Conservation (phyloP, 1,140 invertebrate species). For the Pseudoatta argentina region DNA sequence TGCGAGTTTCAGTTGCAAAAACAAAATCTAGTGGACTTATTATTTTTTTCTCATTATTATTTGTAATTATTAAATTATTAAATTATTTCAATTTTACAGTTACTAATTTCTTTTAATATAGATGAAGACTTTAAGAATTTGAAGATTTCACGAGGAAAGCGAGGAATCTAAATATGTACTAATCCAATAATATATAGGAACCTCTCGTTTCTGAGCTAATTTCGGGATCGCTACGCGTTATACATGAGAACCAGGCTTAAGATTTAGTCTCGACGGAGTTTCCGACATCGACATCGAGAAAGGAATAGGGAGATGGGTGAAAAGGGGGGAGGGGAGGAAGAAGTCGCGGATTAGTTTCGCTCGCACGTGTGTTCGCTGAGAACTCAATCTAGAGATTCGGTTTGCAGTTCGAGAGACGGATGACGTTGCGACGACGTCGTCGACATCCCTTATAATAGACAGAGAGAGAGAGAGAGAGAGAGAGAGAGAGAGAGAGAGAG, state of each 20-base stretch:
- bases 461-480: too few relatives aligned
- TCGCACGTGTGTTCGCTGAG: slow-evolving; percentile 77
- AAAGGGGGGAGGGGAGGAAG: slow-evolving; percentile 20
- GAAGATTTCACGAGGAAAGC: slow-evolving; percentile 10
- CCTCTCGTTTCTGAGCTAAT: slow-evolving; percentile 55
- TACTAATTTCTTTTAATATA: not conserved
- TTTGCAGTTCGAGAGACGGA: slow-evolving; percentile 75
- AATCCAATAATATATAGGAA: slow-evolving; percentile 49
- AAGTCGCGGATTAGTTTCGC: slow-evolving; percentile 77
- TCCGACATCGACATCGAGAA: slow-evolving; percentile 53
- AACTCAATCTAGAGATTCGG: slow-evolving; percentile 82
- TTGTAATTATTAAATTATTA: not conserved
- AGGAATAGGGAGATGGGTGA: slow-evolving; percentile 50
- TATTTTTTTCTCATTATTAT: not conserved
- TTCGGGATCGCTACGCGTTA: slow-evolving; percentile 66
- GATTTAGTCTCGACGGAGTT: slow-evolving; percentile 72
- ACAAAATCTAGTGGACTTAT: too few relatives aligned
- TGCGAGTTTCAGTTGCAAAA: not conserved
- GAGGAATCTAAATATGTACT: slow-evolving; percentile 36
- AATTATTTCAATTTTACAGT: not conserved
- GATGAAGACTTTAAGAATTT: not conserved
- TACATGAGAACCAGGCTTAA: slow-evolving; percentile 75
- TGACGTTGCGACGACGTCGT: slow-evolving; percentile 50
- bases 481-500: not conserved
- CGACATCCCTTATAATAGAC: slow-evolving; percentile 4